Evolutionary conservation across 2,888 invertebrate species (phyloP), one percentile per base, ranked within the genome.

Genomic region (Dryobotodes eremita): DNA sequence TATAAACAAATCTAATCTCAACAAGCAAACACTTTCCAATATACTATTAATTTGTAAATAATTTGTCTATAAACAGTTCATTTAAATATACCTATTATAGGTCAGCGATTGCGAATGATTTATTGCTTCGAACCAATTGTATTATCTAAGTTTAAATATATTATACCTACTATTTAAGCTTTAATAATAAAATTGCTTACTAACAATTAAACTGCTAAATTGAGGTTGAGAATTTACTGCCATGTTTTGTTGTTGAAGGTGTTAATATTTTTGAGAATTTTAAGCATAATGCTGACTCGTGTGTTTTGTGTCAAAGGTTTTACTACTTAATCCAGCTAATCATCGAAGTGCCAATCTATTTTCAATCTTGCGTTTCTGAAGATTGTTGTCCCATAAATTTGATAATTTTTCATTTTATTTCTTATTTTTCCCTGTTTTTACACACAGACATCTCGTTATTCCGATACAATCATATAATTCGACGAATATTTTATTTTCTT

Each of bases 391-490:
- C 11, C 26, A 48, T 11, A 46, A 2, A 5, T 53, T 0, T 42
- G 1, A 6, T 50, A n/a, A 23, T 62, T 42, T 42, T 15, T 20
- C 4, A 23, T 68, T 50, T 53, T 31, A 20, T 46, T 31, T 46
- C 17, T 36, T 77, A n/a, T 42, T 42, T 7, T 8, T 42, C 4
- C 7, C 8, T 4, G 0, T 62, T 20, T 36, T 5, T 36, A 36
- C n/a, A 55, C 42, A n/a, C 17, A 64, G 61, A 59, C 57, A 64
- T 42, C n/a, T 74, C 57, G 62, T 46, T 76, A 72, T 55, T 61
- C 53, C 48, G 48, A 83, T 50, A 69, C 65, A 77, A 86, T 70
- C 55, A 57, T 72, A 77, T 86, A 64, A 77, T 66, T n/a, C 62
- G 42, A 23, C 59, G 42, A 83, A 69, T 15, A 71, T 61, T 77